Base-by-base conservation (phyloP, 2,113 vertebrate genomes). In the Toxotes chatareus region DNA sequence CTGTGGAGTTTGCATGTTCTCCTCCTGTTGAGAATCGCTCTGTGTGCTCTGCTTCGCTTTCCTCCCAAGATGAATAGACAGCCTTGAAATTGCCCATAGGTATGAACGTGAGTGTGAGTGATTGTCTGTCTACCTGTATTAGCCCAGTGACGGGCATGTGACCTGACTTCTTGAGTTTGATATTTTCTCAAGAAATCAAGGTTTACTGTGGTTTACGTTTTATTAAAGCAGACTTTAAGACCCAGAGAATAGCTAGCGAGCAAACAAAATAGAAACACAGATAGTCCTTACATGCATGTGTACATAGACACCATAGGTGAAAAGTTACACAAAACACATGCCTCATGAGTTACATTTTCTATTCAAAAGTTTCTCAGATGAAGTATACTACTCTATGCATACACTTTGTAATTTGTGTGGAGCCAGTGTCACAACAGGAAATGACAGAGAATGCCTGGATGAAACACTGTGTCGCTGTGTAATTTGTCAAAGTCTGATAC, bases 401-500 rank as follows among this genome's bases (percentile, higher is more conserved):
- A 49, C 14, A 31, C 32, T 59, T n/a, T 32, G 31, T 21, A 61
- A 49, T 21, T 69, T 23, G 36, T 68, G 63, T 7, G n/a, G 34
- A 64, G 16, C 47, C 16, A 66, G 32, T 57, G 71, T 63, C 68
- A 77, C 31, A 12, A 49, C 32, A 64, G 49, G 34, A 55, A 73
- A 77, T 68, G 55, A 62, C 77, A 75, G 61, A 13, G 32, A 69
- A 64, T 7, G 27, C 1, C 36, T n/a, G 42, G 19, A 68, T 74
- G 57, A 66, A 60, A 42, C 13, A 78, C 38, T 32, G 79, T 62
- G 68, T 40, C 4, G 7, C 46, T 36, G 19, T 62, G 31, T 57
- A 53, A 73, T 86, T 82, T 73, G 49, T 81, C 79, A 80, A 63
- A 76, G 42, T 63, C 57, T 62, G 53, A 76, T 76, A 73, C 32